These are phyloP conservation scores for Hoplostethus atlanticus DNA, from an alignment of 2,797 vertebrate species.

Conservation along the genomic window DNA sequence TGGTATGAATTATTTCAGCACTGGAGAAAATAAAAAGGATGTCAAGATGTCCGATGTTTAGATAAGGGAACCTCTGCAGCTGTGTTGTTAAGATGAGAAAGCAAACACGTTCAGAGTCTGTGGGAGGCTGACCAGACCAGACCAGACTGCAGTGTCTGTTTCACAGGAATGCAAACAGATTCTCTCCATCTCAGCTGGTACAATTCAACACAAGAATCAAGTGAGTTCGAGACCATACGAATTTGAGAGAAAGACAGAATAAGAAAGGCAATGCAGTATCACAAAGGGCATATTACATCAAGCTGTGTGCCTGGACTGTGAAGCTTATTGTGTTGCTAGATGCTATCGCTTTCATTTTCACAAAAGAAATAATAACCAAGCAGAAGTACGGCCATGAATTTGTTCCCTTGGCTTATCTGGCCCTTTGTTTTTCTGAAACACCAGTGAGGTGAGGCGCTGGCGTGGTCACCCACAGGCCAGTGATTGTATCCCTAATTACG, in stretches of 20 bases:
- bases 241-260: not conserved
- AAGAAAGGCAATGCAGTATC: not conserved
- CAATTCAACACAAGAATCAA: not conserved
- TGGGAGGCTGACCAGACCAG: constrained; percentile 34
- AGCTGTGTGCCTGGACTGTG: no score
- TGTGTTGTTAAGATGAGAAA: constrained; percentile 33
- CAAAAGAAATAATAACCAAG: not conserved
- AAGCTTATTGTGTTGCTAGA: not conserved
- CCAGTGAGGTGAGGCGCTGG: constrained; percentile 5
- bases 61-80: constrained; percentile 45
- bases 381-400: not conserved
- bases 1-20: constrained; percentile 8
- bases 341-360: not conserved
- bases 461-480: constrained; percentile 7
- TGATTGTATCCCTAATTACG: constrained; percentile 34
- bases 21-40: not conserved
- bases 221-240: not conserved
- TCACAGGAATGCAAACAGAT: constrained; percentile 70
- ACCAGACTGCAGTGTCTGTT: constrained; percentile 31
- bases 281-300: not conserved
- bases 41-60: constrained; percentile 17
- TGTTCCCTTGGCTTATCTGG: not conserved
- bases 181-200: constrained; percentile 10
- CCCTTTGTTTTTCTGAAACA: not conserved
- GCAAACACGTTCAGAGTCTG: constrained; percentile 27